Evolutionary conservation across 2,888 invertebrate species (phyloP), one percentile per base, ranked within the genome.

Genomic region (Cerastis leucographa): DNA sequence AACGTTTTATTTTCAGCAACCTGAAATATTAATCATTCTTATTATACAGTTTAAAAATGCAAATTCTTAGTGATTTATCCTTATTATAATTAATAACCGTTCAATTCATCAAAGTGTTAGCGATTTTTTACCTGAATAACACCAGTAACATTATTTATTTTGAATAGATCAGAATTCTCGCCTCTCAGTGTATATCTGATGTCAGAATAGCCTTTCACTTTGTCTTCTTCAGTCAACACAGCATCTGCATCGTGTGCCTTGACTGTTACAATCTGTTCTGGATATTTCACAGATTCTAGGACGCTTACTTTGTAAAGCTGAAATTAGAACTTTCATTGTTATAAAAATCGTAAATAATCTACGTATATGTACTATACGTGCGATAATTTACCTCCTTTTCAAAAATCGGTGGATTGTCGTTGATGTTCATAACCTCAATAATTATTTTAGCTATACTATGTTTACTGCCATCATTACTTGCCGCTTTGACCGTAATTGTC

Each of bases 341-440:
- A 19, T 22, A 51, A 44, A 19, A 0, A 11, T 59, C 2, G 12
- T 19, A 14, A 64, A 42, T 64, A 42, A 42, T 42, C 11, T 19
- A 25, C 0, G 7, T 8, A 7, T 22, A 8, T 29, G n/a, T n/a
- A n/a, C n/a, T n/a, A n/a, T n/a, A n/a, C n/a, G 5, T 6, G 2
- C 0, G 11, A 29, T 29, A 88, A 0, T 90, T 92, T 92, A 97
- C 97, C 85, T 97, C 96, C 87, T 97, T 97, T 72, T 97, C 97
- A 91, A 98, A 98, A 67, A 97, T 94, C 0, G 98, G 98, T 79
- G 97, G 97, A 91, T 98, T 98, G 89, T 98, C 98, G 90, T 98
- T 98, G 1, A 98, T 97, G 90, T 98, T 98, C 71, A 97, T 96
- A 0, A 98, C 97, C 83, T 97, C 97, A 42, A 98, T 97, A 62